Evolutionary conservation across 1,140 invertebrate species (phyloP).

Genomic region (Cydia fagiglandana): DNA sequence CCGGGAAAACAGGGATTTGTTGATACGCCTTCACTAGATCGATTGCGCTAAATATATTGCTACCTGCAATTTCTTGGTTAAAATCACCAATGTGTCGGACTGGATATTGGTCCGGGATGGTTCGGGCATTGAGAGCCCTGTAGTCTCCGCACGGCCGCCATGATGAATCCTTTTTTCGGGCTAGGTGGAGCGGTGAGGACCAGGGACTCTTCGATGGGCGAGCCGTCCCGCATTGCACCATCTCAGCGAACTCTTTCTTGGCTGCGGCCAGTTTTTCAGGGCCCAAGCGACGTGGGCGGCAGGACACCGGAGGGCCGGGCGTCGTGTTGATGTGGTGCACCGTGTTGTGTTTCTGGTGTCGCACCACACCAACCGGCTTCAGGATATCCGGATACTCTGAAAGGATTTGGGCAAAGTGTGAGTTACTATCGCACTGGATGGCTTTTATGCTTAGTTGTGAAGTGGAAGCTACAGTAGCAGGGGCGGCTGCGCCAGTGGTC

Average conservation of each 20-base stretch:
- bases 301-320: slow-evolving; percentile 48
- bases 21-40: slow-evolving; percentile 41
- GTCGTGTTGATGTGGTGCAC: slow-evolving; percentile 40
- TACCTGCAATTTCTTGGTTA: slow-evolving; percentile 41
- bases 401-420: not conserved
- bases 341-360: slow-evolving; percentile 9
- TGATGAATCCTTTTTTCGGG: slow-evolving; percentile 61
- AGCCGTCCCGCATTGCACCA: slow-evolving; percentile 47
- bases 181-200: slow-evolving; percentile 66
- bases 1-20: slow-evolving; percentile 59
- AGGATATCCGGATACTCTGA: not conserved
- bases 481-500: not conserved
- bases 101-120: slow-evolving; percentile 67
- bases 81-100: slow-evolving; percentile 56
- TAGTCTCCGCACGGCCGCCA: slow-evolving; percentile 68
- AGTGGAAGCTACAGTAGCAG: slow-evolving; percentile 52
- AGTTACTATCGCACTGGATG: not conserved
- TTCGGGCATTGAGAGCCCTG: slow-evolving; percentile 45
- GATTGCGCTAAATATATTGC: slow-evolving; percentile 32
- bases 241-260: slow-evolving; percentile 58
- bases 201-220: slow-evolving; percentile 57
- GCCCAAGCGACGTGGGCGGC: slow-evolving; percentile 50
- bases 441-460: slow-evolving; percentile 35
- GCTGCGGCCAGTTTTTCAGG: slow-evolving; percentile 49
- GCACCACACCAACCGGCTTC: slow-evolving; percentile 35